These are phyloP conservation scores for Sminthurinus aureus DNA, from an alignment of 2,888 invertebrate species.

Conservation along the genomic window DNA sequence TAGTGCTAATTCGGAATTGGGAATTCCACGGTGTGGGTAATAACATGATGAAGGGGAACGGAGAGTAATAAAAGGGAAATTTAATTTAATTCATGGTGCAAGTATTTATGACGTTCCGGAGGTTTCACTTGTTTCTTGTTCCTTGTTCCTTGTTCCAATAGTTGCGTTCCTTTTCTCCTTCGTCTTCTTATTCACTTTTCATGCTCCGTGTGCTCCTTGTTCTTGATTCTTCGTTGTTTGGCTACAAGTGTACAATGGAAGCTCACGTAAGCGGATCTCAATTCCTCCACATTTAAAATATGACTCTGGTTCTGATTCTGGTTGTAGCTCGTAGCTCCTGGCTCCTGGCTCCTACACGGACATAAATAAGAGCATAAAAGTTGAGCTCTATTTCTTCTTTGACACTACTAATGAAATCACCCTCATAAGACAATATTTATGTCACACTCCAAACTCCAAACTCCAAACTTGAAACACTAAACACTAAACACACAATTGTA, in stretches of 20 bases:
- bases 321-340: background rate
- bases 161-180: background rate
- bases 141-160: background rate
- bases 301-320: too few species aligned
- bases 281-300: background rate
- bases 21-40: background rate
- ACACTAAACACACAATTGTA: background rate
- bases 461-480: background rate
- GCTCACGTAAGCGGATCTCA: background rate
- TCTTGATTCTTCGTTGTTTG: background rate
- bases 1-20: background rate
- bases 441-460: background rate
- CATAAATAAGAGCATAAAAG: constrained; percentile 7
- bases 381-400: constrained; percentile 16
- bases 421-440: constrained; percentile 10
- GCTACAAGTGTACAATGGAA: background rate
- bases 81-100: constrained; percentile 30
- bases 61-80: constrained; percentile 14
- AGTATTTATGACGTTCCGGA: constrained; percentile 25
- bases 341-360: background rate
- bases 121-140: background rate
- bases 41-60: constrained; percentile 10
- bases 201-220: background rate
- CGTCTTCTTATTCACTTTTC: background rate
- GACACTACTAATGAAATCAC: constrained; percentile 9